These are phyloP conservation scores for Sterrhoptilus dennistouni DNA, from an alignment of 2,113 vertebrate genomes.

Conservation along the genomic window DNA sequence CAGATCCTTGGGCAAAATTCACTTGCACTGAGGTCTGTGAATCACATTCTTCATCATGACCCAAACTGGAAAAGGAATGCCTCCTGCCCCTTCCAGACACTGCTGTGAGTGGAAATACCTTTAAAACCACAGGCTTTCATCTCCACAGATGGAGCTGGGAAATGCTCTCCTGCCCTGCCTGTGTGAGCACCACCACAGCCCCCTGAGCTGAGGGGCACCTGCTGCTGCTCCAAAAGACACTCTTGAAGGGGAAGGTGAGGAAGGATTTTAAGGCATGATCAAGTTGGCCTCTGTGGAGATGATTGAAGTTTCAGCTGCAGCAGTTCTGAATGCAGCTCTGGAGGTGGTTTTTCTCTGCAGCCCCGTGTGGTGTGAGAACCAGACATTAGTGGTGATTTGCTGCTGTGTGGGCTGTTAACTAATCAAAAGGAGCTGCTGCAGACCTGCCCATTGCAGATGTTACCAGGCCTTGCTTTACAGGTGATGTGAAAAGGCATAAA, in stretches of 20 bases:
- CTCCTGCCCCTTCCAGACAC: background rate
- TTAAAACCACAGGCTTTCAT: background rate
- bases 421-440: background rate
- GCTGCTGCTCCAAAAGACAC: background rate
- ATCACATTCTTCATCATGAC: background rate
- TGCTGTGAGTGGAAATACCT: background rate
- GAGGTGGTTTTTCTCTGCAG: background rate
- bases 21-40: background rate
- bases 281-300: background rate
- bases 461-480: background rate
- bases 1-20: background rate
- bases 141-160: background rate
- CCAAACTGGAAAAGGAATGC: background rate
- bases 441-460: background rate
- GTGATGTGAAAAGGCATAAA: background rate
- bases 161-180: background rate
- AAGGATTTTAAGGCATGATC: background rate
- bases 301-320: background rate
- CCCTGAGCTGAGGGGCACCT: rapidly evolving
- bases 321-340: background rate
- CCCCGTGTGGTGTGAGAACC: background rate
- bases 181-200: background rate
- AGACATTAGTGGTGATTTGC: background rate
- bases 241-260: rapidly evolving
- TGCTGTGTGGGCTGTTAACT: background rate